Evolutionary conservation across 2,113 vertebrate genomes (phyloP), one percentile per base, ranked within the genome.

Genomic region (Alexandromys fortis): DNA sequence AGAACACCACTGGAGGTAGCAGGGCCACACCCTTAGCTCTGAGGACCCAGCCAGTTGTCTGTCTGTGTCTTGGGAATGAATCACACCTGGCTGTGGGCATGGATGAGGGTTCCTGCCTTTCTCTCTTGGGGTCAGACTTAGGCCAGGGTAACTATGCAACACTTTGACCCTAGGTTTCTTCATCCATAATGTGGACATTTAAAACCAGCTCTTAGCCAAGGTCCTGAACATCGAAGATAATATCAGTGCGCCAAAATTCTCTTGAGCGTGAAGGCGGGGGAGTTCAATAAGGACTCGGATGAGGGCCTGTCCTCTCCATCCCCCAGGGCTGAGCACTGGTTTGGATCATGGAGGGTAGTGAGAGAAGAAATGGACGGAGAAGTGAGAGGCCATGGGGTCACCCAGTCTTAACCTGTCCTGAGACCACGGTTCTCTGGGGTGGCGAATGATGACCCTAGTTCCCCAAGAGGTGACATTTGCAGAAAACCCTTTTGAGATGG

Each of bases 391-490:
- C 35, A 4, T 0, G 28, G 30, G 76, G 21, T 19, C 4, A 35
- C 12, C 22, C 79, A 61, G 79, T 70, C 9, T 5, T 17, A 47
- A 19, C 55, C 30, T 14, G 42, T 52, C 75, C 45, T 7, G 79
- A 65, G 70, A 55, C 17, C 0, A 2, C 0, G 16, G 63, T 52
- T 22, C 47, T 49, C 16, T 1, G 17, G 26, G 7, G 38, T 10
- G 12, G n/a, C 4, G 1, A 19, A 21, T 35, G 4, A n/a, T 63
- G 58, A 68, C 30, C 17, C 33, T 42, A 12, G 76, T 14, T 61
- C 52, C 45, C n/a, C 7, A 0, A 22, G 58, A 47, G 91, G 42
- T 5, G 55, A 22, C 0, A 0, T 26, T 52, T 11, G 2, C n/a
- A 26, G 45, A 73, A 73, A 86, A 38, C 12, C 9, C 76, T 26